These are phyloP conservation scores for Coelopa pilipes DNA, from an alignment of 2,888 invertebrate genomes.

Conservation along the genomic window DNA sequence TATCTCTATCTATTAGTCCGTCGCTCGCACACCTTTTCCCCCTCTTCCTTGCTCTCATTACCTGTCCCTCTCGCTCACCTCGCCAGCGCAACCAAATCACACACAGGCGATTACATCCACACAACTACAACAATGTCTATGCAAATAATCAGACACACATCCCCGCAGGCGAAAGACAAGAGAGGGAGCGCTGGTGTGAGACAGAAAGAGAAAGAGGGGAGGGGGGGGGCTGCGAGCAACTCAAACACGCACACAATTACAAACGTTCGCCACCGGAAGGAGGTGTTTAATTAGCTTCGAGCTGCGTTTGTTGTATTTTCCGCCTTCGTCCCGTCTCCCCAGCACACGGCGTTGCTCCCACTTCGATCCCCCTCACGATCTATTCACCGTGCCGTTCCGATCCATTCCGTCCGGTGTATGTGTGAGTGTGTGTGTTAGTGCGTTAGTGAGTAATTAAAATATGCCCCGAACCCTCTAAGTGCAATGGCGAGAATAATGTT, in stretches of 20 bases:
- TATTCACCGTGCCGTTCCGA: too few relatives aligned
- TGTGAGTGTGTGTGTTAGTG: not conserved
- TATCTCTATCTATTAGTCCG: too few relatives aligned
- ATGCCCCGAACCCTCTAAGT: not conserved
- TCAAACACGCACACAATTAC: not conserved
- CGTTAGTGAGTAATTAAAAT: not conserved
- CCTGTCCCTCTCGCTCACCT: too few relatives aligned
- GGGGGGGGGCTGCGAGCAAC: too few relatives aligned
- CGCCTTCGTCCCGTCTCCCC: too few relatives aligned
- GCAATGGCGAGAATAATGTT: slow-evolving; percentile 11
- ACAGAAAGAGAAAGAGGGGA: not conserved
- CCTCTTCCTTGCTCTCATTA: too few relatives aligned
- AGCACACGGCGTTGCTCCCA: too few relatives aligned
- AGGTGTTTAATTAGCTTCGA: slow-evolving; percentile 31
- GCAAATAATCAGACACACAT: not conserved
- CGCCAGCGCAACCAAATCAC: not conserved
- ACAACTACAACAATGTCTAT: not conserved
- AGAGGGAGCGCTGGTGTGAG: not conserved
- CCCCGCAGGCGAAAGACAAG: not conserved
- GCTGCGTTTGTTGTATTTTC: slow-evolving; percentile 15
- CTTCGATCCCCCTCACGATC: too few relatives aligned
- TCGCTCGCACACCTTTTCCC: too few relatives aligned
- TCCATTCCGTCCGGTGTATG: too few relatives aligned
- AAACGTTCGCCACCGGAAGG: not conserved
- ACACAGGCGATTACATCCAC: not conserved